phyloP scores from a whole-genome alignment of 2,113 vertebrate species.

The Merops nubicus region DNA sequence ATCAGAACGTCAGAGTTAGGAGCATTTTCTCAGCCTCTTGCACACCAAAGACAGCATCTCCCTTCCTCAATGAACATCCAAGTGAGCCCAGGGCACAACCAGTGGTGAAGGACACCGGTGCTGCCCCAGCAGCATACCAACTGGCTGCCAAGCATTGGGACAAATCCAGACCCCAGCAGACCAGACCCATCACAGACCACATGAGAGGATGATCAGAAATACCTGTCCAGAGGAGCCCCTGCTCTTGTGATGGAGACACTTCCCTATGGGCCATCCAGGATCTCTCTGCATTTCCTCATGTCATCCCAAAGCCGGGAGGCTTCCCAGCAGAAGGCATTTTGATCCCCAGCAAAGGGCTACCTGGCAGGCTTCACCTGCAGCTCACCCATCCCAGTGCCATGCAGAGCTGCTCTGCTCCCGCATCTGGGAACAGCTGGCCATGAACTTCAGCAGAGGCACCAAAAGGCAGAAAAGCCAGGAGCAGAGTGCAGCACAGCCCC shows the following conservation, averaged over 20 bases:
- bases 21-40: not conserved
- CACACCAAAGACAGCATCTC: not conserved
- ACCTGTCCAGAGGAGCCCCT: not conserved
- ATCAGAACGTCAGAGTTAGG: fast-evolving
- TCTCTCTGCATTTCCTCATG: not conserved
- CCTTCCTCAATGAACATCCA: not conserved
- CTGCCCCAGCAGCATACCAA: not conserved
- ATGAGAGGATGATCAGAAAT: not conserved
- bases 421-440: not conserved
- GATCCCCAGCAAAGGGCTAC: not conserved
- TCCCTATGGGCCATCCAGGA: fast-evolving
- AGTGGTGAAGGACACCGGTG: not conserved
- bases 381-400: not conserved
- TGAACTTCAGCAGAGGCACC: not conserved
- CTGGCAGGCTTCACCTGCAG: not conserved
- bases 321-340: not conserved
- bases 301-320: not conserved
- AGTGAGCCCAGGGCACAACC: not conserved
- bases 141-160: not conserved
- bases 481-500: not conserved
- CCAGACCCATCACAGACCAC: not conserved
- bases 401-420: not conserved
- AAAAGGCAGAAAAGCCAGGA: not conserved
- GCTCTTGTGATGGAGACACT: fast-evolving
- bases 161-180: not conserved